Percentiles rank a stretch among this genome's conserved stretches.
These are phyloP conservation scores for Drosophila pallidifrons DNA, from an alignment of 1,140 invertebrate species.

Conservation along the genomic window DNA sequence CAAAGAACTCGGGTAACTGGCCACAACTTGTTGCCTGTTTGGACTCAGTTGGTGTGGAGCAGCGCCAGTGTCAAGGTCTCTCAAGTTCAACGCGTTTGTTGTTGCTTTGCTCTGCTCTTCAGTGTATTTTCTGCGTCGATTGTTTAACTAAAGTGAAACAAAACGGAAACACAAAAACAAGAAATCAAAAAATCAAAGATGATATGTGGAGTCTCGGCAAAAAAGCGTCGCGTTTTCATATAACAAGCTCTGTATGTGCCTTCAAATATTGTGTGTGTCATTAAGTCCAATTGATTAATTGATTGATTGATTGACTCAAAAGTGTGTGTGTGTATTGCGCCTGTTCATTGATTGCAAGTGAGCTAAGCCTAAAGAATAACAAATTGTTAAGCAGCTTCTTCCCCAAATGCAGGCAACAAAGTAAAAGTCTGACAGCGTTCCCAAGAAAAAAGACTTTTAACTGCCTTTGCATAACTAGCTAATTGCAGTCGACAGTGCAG, in stretches of 20 bases:
- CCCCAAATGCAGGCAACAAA: constrained; percentile 18
- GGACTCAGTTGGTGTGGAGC: constrained; percentile 78
- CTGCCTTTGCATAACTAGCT: constrained; percentile 24
- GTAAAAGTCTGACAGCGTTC: constrained; percentile 7
- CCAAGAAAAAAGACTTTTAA: constrained; percentile 3
- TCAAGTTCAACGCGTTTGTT: constrained; percentile 80
- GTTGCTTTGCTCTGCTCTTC: not conserved
- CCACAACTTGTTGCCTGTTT: constrained; percentile 53
- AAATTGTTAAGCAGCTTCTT: constrained; percentile 11
- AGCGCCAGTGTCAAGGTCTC: constrained; percentile 85
- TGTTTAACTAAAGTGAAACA: constrained; percentile 25
- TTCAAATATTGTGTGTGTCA: constrained; percentile 34
- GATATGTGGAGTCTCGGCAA: constrained; percentile 18
- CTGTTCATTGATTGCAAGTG: constrained; percentile 30
- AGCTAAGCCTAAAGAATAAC: constrained; percentile 25
- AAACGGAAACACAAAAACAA: not conserved
- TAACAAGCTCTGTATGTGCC: constrained; percentile 34
- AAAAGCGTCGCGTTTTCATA: constrained; percentile 32
- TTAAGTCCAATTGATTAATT: constrained; percentile 45
- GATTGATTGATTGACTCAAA: constrained; percentile 31
- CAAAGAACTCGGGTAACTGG: constrained; percentile 66
- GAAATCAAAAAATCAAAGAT: constrained; percentile 14
- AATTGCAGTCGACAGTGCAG: constrained; percentile 18
- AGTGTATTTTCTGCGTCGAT: constrained; percentile 25
- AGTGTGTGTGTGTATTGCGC: constrained; percentile 2